phyloP scores from a whole-genome alignment of 2,888 invertebrate species.

The Sceliomorpha sp. region DNA sequence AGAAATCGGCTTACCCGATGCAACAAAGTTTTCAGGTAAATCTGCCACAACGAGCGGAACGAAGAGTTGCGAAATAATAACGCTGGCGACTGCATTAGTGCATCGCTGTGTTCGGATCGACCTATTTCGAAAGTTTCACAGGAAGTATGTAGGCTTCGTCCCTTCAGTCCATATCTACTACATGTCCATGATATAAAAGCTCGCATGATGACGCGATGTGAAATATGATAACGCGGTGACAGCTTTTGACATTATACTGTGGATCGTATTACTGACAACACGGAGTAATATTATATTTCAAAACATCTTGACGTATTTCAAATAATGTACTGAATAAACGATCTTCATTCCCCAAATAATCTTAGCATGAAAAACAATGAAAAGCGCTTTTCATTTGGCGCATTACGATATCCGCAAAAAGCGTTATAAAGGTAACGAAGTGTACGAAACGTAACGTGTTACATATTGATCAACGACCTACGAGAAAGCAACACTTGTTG shows the following conservation, averaged over 20 bases:
- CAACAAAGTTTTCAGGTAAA: conserved; percentile 25
- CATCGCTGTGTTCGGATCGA: conserved; percentile 11
- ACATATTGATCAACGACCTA: no score
- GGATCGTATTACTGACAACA: no score
- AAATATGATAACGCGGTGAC: conserved; percentile 16
- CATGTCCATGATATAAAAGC: conserved; percentile 3
- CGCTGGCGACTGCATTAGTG: conserved; percentile 9
- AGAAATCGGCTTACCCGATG: conserved; percentile 24
- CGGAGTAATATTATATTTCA: no score
- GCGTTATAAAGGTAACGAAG: no score
- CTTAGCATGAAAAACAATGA: no score
- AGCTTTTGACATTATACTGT: not conserved
- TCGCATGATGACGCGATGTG: conserved; percentile 1
- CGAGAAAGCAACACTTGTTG: no score
- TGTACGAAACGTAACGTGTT: no score
- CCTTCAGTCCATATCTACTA: conserved; percentile 5
- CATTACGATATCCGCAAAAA: no score
- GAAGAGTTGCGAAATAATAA: conserved; percentile 25
- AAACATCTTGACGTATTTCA: no score
- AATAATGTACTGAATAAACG: no score
- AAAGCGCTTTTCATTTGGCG: no score
- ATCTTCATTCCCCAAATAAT: no score
- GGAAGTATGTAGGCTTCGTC: conserved; percentile 10
- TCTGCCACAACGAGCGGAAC: conserved; percentile 13
- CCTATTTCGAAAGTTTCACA: conserved; percentile 25